Evolutionary conservation across 1,140 invertebrate genomes (phyloP).

Genomic region (Drosophila simulans): DNA sequence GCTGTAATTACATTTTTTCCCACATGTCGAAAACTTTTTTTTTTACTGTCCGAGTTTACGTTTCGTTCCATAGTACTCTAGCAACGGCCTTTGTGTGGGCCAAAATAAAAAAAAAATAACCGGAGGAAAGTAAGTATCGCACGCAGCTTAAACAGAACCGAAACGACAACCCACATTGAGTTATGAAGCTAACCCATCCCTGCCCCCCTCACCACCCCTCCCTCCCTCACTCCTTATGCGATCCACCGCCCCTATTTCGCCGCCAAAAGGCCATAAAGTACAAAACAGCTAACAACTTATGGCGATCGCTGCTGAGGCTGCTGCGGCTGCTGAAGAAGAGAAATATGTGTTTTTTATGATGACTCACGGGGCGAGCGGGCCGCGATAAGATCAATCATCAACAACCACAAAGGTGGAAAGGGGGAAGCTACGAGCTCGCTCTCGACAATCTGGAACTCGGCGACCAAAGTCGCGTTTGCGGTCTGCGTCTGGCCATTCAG

Average conservation of each 20-base stretch:
- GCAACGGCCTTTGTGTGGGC: constrained; percentile 73
- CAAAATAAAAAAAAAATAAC: constrained; percentile 11
- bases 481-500: constrained; percentile 31
- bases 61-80: constrained; percentile 47
- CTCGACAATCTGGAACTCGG: constrained; percentile 35
- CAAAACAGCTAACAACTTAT: constrained; percentile 77
- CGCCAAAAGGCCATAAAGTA: constrained; percentile 68
- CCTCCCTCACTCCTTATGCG: neutral
- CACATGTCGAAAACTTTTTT: neutral
- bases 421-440: constrained; percentile 18
- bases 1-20: constrained; percentile 24
- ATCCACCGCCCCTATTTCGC: constrained; percentile 31
- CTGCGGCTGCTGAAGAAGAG: constrained; percentile 61
- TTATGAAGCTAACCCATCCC: constrained; percentile 64
- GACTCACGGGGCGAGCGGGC: constrained; percentile 61
- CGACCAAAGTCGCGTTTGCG: constrained; percentile 32
- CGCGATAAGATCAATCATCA: constrained; percentile 80
- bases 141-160: constrained; percentile 62
- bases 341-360: constrained; percentile 64
- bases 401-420: constrained; percentile 44
- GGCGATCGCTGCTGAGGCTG: constrained; percentile 58
- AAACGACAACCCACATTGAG: constrained; percentile 65
- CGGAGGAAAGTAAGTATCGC: constrained; percentile 57
- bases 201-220: neutral
- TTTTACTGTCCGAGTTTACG: neutral